Conservation (phyloP, 2,888 invertebrate species). For the Microplitis deprimator region DNA sequence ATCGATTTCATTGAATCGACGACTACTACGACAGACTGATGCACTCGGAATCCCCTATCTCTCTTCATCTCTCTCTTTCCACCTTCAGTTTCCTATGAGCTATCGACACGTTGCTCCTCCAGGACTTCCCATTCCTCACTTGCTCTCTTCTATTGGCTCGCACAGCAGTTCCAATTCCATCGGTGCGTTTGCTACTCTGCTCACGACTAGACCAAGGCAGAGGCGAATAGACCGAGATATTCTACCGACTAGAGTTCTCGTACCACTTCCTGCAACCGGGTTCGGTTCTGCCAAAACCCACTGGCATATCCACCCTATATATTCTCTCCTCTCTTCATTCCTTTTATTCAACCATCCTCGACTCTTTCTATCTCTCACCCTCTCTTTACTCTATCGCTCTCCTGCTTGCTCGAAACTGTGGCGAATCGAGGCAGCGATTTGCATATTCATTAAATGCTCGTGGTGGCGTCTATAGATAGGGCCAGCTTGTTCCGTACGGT, state of each 20-base stretch:
- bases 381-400: slow-evolving; percentile 39
- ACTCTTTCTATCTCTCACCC: slow-evolving; percentile 21
- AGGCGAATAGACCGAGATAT: slow-evolving; percentile 36
- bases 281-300: slow-evolving; percentile 38
- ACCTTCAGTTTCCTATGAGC: slow-evolving; percentile 10
- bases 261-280: slow-evolving; percentile 39
- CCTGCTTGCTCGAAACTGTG: slow-evolving; percentile 50
- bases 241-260: slow-evolving; percentile 43
- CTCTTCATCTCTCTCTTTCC: not conserved
- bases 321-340: not conserved
- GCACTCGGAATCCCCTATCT: slow-evolving; percentile 23
- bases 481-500: slow-evolving; percentile 30
- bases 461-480: slow-evolving; percentile 45
- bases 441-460: slow-evolving; percentile 68
- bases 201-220: slow-evolving; percentile 21
- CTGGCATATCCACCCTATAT: slow-evolving; percentile 24
- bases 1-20: slow-evolving; percentile 47
- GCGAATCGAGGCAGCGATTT: slow-evolving; percentile 60
- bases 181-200: slow-evolving; percentile 25
- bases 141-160: not conserved
- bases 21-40: slow-evolving; percentile 33
- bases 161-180: slow-evolving; percentile 30
- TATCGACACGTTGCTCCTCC: not conserved
- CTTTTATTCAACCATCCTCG: not conserved
- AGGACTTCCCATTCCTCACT: not conserved